phyloP scores from a whole-genome alignment of 2,113 vertebrate genomes.

The zebrafish (Danio rerio) region GRCz12tu NC_133188.1:24482501-24483000 shows the following conservation, averaged over 20 bases:
- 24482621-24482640: conserved; percentile 11
- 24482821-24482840: conserved; percentile 22
- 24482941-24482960: not conserved
- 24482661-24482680: conserved; percentile 45
- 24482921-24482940: not conserved
- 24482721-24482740: conserved; percentile 19
- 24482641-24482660: conserved; percentile 20
- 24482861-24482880: not conserved
- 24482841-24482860: conserved; percentile 29
- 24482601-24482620: not conserved
- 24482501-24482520: conserved; percentile 46
- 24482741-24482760: conserved; percentile 14
- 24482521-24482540: conserved; percentile 38
- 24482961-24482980: not conserved
- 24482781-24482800: conserved; percentile 27
- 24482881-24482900: conserved; percentile 25
- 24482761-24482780: conserved; percentile 25
- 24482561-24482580: not conserved
- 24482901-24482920: not conserved
- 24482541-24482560: conserved; percentile 31
- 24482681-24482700: conserved; percentile 39
- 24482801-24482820: conserved; percentile 27
- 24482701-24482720: conserved; percentile 44
- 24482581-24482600: conserved; percentile 1
- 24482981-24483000: not conserved